Percentiles rank a stretch among this genome's conserved stretches.
phyloP scores from a whole-genome alignment of 2,888 invertebrate genomes.

The Lepidonotus clava region DNA sequence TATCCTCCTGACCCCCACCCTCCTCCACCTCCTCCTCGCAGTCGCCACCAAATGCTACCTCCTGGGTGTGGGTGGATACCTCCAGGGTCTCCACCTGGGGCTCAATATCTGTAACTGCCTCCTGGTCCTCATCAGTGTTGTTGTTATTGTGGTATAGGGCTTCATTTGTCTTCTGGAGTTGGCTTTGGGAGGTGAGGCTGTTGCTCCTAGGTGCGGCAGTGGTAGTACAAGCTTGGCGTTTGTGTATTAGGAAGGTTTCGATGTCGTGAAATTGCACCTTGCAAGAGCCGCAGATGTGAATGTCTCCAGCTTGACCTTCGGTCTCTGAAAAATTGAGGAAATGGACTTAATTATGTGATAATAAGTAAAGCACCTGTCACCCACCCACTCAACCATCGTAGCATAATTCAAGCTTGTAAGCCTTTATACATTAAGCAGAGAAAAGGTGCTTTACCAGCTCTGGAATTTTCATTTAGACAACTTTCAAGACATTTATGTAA shows the following conservation, averaged over 20 bases:
- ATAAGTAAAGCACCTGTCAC: no score
- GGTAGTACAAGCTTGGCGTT: slow-evolving; percentile 6
- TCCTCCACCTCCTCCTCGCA: not conserved
- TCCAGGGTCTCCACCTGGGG: not conserved
- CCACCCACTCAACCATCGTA: no score
- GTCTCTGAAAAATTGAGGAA: no score
- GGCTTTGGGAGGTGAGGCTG: not conserved
- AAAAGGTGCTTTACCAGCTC: no score
- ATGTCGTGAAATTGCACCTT: slow-evolving; percentile 51
- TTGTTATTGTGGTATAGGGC: not conserved
- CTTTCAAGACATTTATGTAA: not conserved
- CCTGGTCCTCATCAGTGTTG: not conserved
- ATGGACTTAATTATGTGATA: no score
- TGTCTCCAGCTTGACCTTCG: slow-evolving; percentile 17
- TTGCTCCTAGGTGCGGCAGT: not conserved
- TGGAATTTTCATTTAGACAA: not conserved
- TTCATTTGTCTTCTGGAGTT: not conserved
- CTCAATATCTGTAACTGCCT: not conserved
- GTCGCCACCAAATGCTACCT: not conserved
- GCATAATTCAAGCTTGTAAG: no score
- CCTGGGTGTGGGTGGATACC: not conserved
- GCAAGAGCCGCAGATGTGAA: slow-evolving; percentile 56
- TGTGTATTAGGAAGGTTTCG: slow-evolving; percentile 50
- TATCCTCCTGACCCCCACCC: not conserved
- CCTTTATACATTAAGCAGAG: no score